A percentile compares a stretch with the other conserved stretches of the same genome.
phyloP scores from a whole-genome alignment of 2,888 invertebrate species.

The Sphaerophoria taeniata region DNA sequence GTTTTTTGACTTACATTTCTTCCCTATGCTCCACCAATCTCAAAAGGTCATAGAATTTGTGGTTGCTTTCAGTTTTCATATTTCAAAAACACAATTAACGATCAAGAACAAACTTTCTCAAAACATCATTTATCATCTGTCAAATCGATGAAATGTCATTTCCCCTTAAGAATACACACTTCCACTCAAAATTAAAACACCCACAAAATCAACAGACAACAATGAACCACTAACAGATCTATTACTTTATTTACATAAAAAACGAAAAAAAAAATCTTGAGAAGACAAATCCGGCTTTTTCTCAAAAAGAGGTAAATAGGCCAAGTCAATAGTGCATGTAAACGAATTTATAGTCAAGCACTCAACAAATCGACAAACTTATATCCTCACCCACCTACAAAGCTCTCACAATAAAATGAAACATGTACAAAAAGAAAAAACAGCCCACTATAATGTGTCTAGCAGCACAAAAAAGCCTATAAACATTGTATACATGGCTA shows the following conservation, averaged over 20 bases:
- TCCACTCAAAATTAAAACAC: background rate
- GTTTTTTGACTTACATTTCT: no score
- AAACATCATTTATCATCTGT: background rate
- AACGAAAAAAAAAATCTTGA: background rate
- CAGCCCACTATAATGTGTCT: constrained; percentile 59
- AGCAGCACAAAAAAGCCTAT: constrained; percentile 58
- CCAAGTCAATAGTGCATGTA: constrained; percentile 66
- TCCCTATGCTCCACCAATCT: no score
- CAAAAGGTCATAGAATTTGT: no score
- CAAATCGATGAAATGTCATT: constrained; percentile 12
- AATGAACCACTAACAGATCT: constrained; percentile 40
- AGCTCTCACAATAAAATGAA: background rate
- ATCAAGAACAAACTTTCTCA: no score
- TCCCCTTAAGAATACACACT: background rate
- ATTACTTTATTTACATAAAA: constrained; percentile 16
- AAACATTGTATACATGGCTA: constrained; percentile 54
- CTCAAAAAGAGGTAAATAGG: constrained; percentile 64
- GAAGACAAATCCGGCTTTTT: constrained; percentile 24
- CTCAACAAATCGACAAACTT: constrained; percentile 57
- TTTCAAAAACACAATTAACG: background rate
- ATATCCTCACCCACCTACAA: constrained; percentile 34
- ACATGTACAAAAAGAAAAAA: background rate
- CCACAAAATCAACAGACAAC: background rate
- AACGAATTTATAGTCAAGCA: constrained; percentile 17
- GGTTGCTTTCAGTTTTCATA: background rate